Percentiles rank a stretch among this genome's conserved stretches.
phyloP scores from a whole-genome alignment of 2,888 invertebrate genomes.

The Hemistola chrysoprasaria region DNA sequence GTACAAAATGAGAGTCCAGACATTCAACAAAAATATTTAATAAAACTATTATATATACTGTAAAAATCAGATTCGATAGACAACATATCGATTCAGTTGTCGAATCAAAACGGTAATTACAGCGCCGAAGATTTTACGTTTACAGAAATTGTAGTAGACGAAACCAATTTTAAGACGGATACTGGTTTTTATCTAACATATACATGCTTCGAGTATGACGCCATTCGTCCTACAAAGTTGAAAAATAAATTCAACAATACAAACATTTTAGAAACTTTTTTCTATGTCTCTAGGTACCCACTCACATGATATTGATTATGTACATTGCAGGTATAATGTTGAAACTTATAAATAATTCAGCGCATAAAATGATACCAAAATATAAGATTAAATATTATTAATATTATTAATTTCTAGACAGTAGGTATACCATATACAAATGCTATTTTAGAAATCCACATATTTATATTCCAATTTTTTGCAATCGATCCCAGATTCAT shows the following conservation, averaged over 20 bases:
- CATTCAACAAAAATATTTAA: not conserved
- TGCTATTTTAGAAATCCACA: constrained; percentile 13
- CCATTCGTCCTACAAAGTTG: too few relatives aligned
- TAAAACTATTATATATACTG: not conserved
- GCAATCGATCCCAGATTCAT: constrained; percentile 14
- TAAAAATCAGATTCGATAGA: constrained; percentile 5
- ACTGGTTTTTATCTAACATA: constrained; percentile 4
- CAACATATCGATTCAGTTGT: constrained; percentile 6
- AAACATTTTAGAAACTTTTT: too few relatives aligned
- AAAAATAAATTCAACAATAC: too few relatives aligned
- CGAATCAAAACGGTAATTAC: constrained; percentile 15
- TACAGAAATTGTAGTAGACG: constrained; percentile 17
- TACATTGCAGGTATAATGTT: too few relatives aligned
- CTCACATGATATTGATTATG: too few relatives aligned
- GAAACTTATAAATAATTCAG: not conserved
- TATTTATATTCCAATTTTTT: constrained; percentile 21
- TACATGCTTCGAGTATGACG: too few relatives aligned
- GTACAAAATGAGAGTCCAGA: too few relatives aligned
- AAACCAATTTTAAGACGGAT: constrained; percentile 9
- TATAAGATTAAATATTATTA: constrained; percentile 5
- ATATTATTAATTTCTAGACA: too few relatives aligned
- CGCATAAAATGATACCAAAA: constrained; percentile 8
- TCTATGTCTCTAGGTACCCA: too few relatives aligned
- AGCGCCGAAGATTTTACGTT: constrained; percentile 13
- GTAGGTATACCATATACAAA: too few relatives aligned